A percentile compares a stretch with the other conserved stretches of the same genome.
Conservation (phyloP, 2,888 invertebrate species). For the Leptopilina syphax region DNA sequence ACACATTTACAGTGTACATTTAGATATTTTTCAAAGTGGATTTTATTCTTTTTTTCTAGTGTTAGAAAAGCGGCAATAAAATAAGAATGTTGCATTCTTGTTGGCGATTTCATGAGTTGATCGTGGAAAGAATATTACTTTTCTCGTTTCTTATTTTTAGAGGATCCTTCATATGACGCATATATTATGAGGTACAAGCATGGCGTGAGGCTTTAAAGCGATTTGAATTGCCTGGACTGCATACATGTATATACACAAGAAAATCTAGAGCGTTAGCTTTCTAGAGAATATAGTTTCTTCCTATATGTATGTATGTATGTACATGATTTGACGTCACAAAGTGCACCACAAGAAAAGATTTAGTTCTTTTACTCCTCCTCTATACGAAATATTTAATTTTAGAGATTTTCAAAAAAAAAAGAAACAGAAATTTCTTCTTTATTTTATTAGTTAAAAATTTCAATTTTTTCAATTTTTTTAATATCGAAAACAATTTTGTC, state of each 20-base stretch:
- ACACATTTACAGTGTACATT: no score
- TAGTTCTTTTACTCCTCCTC: no score
- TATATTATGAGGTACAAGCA: conserved; percentile 27
- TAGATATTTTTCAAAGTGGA: no score
- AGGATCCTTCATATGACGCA: conserved; percentile 21
- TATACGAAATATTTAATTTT: neutral
- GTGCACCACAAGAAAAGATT: conserved; percentile 7
- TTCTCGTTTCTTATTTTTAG: conserved; percentile 18
- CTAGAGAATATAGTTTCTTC: conserved; percentile 24
- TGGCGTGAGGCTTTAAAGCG: conserved; percentile 17
- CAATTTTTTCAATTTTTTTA: no score
- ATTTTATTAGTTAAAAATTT: no score
- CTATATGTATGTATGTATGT: neutral
- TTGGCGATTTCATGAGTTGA: neutral
- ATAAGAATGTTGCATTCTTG: neutral
- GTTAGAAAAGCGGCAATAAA: neutral
- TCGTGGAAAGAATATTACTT: conserved; percentile 11
- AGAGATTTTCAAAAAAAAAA: neutral
- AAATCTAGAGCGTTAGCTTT: conserved; percentile 33
- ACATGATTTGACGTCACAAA: conserved; percentile 2
- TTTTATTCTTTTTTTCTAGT: no score
- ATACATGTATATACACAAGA: neutral
- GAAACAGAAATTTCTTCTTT: neutral
- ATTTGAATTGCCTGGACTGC: conserved; percentile 23
- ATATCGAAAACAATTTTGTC: no score